Evolutionary conservation across 2,888 invertebrate genomes (phyloP).

Genomic region (Ophonus ardosiacus): DNA sequence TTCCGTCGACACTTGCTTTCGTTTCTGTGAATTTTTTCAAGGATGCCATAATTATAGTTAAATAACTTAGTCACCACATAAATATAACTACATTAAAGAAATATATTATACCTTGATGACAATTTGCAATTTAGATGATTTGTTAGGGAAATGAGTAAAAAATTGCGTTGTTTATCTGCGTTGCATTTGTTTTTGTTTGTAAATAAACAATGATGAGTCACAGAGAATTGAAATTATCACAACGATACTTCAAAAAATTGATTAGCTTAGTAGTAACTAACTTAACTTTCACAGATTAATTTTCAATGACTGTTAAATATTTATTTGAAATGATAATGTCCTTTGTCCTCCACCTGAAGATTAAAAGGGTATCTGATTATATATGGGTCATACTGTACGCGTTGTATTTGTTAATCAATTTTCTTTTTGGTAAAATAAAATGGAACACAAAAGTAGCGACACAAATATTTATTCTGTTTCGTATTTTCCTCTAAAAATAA

Average conservation of each 20-base stretch:
- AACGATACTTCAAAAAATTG: too few species aligned
- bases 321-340: too few species aligned
- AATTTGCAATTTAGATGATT: not conserved
- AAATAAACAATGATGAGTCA: not conserved
- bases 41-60: slow-evolving; percentile 34
- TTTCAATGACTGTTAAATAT: too few species aligned
- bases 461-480: too few species aligned
- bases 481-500: not conserved
- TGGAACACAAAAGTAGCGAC: too few species aligned
- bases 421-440: not conserved
- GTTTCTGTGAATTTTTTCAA: slow-evolving; percentile 42
- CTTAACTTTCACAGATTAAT: too few species aligned
- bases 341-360: too few species aligned
- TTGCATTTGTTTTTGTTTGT: not conserved
- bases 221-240: not conserved
- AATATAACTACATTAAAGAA: slow-evolving; percentile 6
- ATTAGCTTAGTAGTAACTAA: too few species aligned
- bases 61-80: slow-evolving; percentile 34
- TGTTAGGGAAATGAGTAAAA: not conserved
- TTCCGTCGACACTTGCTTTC: slow-evolving; percentile 20
- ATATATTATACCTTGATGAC: not conserved
- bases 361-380: too few species aligned
- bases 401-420: not conserved
- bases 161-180: not conserved
- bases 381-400: too few species aligned